Evolutionary conservation across 1,140 invertebrate genomes (phyloP).

Genomic region (Drosophila seguyi): DNA sequence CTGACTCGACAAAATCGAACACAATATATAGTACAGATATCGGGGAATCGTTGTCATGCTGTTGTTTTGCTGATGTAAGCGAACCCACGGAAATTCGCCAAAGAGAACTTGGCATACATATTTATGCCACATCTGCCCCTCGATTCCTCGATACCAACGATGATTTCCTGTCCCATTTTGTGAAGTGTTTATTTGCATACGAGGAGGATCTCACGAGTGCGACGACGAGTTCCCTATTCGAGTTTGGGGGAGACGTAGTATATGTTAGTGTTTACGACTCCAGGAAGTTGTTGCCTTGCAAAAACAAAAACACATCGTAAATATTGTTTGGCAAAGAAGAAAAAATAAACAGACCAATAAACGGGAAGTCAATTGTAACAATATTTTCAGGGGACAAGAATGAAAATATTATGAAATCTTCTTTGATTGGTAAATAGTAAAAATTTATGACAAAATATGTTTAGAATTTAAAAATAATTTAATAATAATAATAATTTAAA

Average conservation of each 20-base stretch:
- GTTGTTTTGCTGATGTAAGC: conserved; percentile 34
- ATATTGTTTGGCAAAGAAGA: conserved; percentile 37
- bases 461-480: background rate
- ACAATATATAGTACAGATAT: conserved; percentile 16
- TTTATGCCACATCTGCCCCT: conserved; percentile 10
- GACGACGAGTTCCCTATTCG: background rate
- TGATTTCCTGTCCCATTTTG: conserved; percentile 27
- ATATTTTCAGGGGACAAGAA: background rate
- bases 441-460: background rate
- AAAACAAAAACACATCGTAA: conserved; percentile 48
- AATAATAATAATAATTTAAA: too few species aligned
- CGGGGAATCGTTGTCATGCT: conserved; percentile 17
- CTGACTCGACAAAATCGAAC: conserved; percentile 29
- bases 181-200: conserved; percentile 70
- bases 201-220: background rate
- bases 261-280: conserved; percentile 38
- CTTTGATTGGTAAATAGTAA: background rate
- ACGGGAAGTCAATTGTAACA: conserved; percentile 42
- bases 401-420: background rate
- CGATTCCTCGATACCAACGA: conserved; percentile 10
- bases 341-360: conserved; percentile 27
- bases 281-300: conserved; percentile 56
- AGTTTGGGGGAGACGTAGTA: background rate
- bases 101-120: conserved; percentile 41
- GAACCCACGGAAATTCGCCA: conserved; percentile 11